phyloP scores from a whole-genome alignment of 2,888 invertebrate species.

The Stenolophus ochropezus region DNA sequence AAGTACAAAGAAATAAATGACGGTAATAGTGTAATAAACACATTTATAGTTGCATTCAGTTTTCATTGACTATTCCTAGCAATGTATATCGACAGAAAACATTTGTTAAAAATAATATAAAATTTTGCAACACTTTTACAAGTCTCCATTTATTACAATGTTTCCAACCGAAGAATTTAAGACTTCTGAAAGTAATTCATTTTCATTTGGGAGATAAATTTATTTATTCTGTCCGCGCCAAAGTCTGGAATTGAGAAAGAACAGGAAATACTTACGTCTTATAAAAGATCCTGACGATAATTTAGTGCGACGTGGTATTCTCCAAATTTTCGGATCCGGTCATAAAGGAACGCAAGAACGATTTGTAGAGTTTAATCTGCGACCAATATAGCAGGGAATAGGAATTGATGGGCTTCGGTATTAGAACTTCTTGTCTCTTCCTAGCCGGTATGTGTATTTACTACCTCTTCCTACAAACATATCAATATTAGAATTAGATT shows the following conservation, averaged over 20 bases:
- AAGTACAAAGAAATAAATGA: neutral
- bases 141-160: neutral
- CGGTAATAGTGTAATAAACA: neutral
- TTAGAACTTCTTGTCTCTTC: slow-evolving; percentile 34
- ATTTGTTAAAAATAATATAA: neutral
- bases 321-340: slow-evolving; percentile 26
- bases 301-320: slow-evolving; percentile 34
- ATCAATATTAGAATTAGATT: neutral
- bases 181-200: neutral
- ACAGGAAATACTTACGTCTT: slow-evolving; percentile 22
- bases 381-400: slow-evolving; percentile 50
- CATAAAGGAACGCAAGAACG: slow-evolving; percentile 41
- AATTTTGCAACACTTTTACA: neutral
- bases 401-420: slow-evolving; percentile 53
- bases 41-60: neutral
- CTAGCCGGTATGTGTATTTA: neutral
- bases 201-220: neutral
- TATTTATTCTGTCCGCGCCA: neutral
- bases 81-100: neutral
- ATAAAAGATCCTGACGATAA: slow-evolving; percentile 24
- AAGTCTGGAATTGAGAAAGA: slow-evolving; percentile 10
- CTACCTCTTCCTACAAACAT: neutral
- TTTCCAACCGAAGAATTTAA: neutral
- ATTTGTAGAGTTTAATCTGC: slow-evolving; percentile 55
- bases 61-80: neutral